Evolutionary conservation across 2,113 vertebrate genomes (phyloP).

Genomic region (Calidris pugnax): DNA sequence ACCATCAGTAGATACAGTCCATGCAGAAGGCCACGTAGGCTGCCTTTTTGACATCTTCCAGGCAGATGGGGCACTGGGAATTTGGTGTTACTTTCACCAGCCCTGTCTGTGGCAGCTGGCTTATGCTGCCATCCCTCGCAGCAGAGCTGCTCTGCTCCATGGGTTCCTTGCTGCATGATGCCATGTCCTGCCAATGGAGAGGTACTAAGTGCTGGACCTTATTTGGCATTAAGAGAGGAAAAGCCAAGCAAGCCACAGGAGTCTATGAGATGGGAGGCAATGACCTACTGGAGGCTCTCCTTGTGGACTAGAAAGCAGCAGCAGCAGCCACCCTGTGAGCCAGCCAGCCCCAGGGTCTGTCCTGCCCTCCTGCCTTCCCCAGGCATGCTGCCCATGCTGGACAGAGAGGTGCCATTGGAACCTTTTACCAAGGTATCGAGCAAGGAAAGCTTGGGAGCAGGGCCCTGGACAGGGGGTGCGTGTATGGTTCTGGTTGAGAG

Average conservation of each 20-base stretch:
- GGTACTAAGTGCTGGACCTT: not conserved
- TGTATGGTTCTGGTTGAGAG: not conserved
- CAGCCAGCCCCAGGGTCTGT: not conserved
- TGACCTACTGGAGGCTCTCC: no score
- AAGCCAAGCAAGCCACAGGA: not conserved
- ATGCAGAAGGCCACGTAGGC: no score
- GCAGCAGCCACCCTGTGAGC: not conserved
- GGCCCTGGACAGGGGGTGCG: not conserved
- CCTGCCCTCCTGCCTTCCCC: not conserved
- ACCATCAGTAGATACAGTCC: not conserved
- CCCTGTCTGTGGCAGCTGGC: not conserved
- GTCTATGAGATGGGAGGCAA: not conserved
- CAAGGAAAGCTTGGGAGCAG: not conserved
- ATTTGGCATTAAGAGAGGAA: not conserved
- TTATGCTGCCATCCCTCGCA: no score
- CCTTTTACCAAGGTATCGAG: no score
- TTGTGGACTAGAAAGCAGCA: not conserved
- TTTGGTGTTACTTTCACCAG: no score
- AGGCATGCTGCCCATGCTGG: not conserved
- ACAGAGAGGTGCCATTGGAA: not conserved
- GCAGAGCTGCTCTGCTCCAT: not conserved
- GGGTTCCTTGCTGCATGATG: fast-evolving
- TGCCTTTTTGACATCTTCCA: not conserved
- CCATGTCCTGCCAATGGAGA: not conserved
- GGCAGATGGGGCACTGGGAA: not conserved